Evolutionary conservation across 2,888 invertebrate genomes (phyloP).

Genomic region (Andrena marginata): DNA sequence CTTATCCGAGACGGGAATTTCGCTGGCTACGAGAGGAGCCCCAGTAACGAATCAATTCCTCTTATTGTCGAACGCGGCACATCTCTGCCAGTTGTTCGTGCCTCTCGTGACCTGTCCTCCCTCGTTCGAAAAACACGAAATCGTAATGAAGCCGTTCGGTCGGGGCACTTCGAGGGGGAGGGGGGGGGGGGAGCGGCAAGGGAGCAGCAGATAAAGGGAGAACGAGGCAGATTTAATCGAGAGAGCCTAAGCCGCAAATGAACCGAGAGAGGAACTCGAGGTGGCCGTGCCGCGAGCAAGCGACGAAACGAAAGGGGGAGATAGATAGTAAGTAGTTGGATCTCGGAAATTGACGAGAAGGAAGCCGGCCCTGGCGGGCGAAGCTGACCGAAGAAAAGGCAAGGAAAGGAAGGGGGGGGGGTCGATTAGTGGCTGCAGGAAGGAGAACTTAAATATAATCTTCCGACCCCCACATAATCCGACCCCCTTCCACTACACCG

Average conservation of each 20-base stretch:
- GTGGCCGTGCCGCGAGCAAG: conserved; percentile 31
- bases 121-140: conserved; percentile 34
- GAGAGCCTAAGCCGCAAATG: conserved; percentile 62
- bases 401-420: conserved; percentile 25
- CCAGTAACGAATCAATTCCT: conserved; percentile 60
- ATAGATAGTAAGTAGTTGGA: conserved; percentile 43
- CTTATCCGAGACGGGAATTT: conserved; percentile 33
- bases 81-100: not conserved
- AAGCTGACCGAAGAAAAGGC: conserved; percentile 19
- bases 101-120: conserved; percentile 24
- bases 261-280: conserved; percentile 54
- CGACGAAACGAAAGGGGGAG: conserved; percentile 43
- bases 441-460: conserved; percentile 76
- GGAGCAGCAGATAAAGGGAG: conserved; percentile 23
- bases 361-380: not conserved
- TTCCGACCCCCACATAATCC: conserved; percentile 67
- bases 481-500: conserved; percentile 11
- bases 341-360: conserved; percentile 46
- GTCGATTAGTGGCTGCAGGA: conserved; percentile 70
- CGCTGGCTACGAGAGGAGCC: conserved; percentile 28
- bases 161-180: conserved; percentile 10
- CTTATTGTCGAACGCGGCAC: conserved; percentile 39
- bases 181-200: no score
- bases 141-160: conserved; percentile 61
- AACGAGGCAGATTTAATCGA: conserved; percentile 49